Evolutionary conservation across 2,797 vertebrate genomes (phyloP), one percentile per base, ranked within the genome.

Genomic region (Channallabes apus): DNA sequence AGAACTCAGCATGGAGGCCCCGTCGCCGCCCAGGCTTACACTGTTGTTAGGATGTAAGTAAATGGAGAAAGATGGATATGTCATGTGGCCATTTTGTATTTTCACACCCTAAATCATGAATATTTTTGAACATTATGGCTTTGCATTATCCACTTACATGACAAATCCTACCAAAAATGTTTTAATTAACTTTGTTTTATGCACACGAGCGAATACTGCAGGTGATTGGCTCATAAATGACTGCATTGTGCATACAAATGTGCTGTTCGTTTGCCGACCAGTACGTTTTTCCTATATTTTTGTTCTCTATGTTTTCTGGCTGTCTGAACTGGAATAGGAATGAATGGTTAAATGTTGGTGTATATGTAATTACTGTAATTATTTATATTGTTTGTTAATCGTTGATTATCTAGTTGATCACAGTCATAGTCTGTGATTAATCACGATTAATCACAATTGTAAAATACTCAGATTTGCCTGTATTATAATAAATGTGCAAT

Each of bases 1-100:
- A 90, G 80, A 85, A 68, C 86, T 87, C 80, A 78, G 84, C 65
- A 86, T 84, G 86, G 89, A 85, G 90, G 86, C 92, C 89, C 88
- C 64, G 71, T 87, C 38, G 35, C 81, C 78, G 72, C 84, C 83
- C 75, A 85, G 83, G 51, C n/a, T 82, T 69, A 67, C 71, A 14
- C 81, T 86, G 82, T 41, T 61, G 62, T 81, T 79, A 69, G 78
- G 79, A 46, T 76, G 56, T 54, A 68, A 83, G 69, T 83, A 83
- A 69, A 56, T 88, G 51, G 82, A 22, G 51, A 76, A 27, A 77
- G 54, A 82, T 72, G 38, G 17, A 68, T 35, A 65, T 65, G 81
- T 71, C 80, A 80, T 75, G 38, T 75, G 46, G 38, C 32, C 61
- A 46, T 76, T 27, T 69, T 81, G 46, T 67, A 54, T 67, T 81